Evolutionary conservation across 2,888 invertebrate genomes (phyloP).

Genomic region (Marasmarcha lunaedactyla): DNA sequence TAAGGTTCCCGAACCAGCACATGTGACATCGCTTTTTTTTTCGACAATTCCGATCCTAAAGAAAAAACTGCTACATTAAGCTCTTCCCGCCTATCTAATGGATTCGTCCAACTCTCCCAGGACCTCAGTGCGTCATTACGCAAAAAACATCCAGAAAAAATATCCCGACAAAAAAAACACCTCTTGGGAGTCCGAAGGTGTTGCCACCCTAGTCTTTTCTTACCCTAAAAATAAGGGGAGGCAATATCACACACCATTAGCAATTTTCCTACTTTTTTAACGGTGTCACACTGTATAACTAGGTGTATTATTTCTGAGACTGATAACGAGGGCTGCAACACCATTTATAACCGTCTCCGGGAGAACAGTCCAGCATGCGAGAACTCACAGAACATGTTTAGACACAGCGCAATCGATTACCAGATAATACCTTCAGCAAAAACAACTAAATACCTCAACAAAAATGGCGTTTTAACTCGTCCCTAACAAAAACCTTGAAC

Average conservation of each 20-base stretch:
- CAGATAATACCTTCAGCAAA: constrained; percentile 1
- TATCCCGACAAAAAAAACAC: constrained; percentile 42
- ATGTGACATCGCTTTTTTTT: constrained; percentile 38
- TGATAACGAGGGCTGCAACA: no score
- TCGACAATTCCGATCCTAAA: constrained; percentile 36
- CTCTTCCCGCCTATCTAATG: constrained; percentile 65
- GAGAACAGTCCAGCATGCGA: no score
- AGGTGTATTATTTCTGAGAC: constrained; percentile 25
- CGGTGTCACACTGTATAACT: constrained; percentile 59
- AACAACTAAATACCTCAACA: not conserved
- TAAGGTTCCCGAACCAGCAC: constrained; percentile 42
- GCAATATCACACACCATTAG: constrained; percentile 74
- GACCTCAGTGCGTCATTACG: constrained; percentile 60
- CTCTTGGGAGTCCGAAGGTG: constrained; percentile 65
- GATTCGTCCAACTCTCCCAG: constrained; percentile 66
- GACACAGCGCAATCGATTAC: not conserved
- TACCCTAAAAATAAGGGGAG: constrained; percentile 62
- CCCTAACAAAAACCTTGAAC: not conserved
- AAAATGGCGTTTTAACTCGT: constrained; percentile 1
- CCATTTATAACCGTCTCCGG: no score
- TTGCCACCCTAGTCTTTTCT: constrained; percentile 62
- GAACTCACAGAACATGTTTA: not conserved
- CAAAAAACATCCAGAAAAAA: constrained; percentile 48
- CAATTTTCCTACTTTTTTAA: constrained; percentile 70
- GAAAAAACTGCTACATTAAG: constrained; percentile 59